Conservation (phyloP, 64 coral and sea anemone species). For the Dendrophyllia cribrosa region DNA sequence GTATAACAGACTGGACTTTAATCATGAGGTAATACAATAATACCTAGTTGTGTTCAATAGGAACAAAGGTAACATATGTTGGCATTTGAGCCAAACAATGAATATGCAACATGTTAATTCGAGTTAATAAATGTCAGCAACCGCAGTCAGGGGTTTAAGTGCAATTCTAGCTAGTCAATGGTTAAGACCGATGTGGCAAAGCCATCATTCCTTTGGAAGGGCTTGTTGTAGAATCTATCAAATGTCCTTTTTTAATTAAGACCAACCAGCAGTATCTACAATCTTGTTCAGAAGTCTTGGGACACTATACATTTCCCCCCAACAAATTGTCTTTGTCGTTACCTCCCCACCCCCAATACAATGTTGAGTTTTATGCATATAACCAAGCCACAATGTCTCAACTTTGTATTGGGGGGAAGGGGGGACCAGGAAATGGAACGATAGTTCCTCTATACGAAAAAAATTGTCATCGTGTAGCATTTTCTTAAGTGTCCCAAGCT, state of each 20-base stretch:
- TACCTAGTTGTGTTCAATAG: not conserved
- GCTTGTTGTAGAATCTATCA: slow-evolving; percentile 46
- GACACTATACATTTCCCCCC: no score
- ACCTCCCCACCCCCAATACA: no score
- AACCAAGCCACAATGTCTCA: no score
- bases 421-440: no score
- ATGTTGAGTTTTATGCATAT: no score
- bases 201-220: not conserved
- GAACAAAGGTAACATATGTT: slow-evolving; percentile 3
- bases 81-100: not conserved
- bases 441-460: no score
- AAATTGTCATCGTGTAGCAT: no score
- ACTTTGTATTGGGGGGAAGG: no score
- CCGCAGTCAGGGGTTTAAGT: not conserved
- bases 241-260: slow-evolving; percentile 48
- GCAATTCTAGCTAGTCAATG: slow-evolving; percentile 20
- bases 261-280: slow-evolving; percentile 43
- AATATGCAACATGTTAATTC: not conserved
- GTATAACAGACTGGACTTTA: not conserved
- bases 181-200: slow-evolving; percentile 25
- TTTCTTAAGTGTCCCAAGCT: no score
- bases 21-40: not conserved
- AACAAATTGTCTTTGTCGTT: no score
- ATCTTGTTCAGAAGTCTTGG: no score
- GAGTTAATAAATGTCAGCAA: not conserved